Base-by-base conservation (phyloP, 1,140 invertebrate genomes). In the Bombus huntii region DNA sequence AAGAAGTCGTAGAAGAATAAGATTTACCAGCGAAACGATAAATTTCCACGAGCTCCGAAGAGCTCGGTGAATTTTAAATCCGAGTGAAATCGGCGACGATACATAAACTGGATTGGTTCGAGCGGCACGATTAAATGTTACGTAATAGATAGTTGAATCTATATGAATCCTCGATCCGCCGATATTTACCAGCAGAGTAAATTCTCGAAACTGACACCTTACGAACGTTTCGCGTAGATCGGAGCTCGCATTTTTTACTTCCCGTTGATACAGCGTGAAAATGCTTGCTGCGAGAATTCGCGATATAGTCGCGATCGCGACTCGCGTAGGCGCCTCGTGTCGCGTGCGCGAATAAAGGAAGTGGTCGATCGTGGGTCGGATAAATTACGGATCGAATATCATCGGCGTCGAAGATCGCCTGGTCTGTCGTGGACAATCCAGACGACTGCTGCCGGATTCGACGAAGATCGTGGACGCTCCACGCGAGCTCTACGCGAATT, bases 341-440 rank as follows among this genome's bases (percentile, higher is more conserved):
- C 66, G 66, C 59, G 81, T 70, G 91, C 91, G 91, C 88, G 86
- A 78, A 91, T 92, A 87, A 84, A 88, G 89, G 87, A 91, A 90
- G 88, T 77, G 81, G 68, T 80, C 68, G 88, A 65, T 75, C 53
- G 72, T 37, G 42, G 65, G n/a, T 80, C 65, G 70, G 87, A 89
- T 92, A 87, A 85, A 39, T 66, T 71, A 72, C 59, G 68, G 78
- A 83, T 86, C 85, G 85, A 75, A 71, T 85, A 73, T 84, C 77
- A 79, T 57, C 87, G 53, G 44, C 42, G 13, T 59, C 78, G 59
- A 75, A 25, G 83, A 85, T 85, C 70, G 70, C 71, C 71, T 22
- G 78, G 78, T 53, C 44, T 68, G 77, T 42, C 22, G 42, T 28
- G 15, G 34, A 74, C 68, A 28, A n/a, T 44, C 39, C 42, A 28